phyloP scores from a whole-genome alignment of 2,113 vertebrate species.

The Bubalus kerabau region DNA sequence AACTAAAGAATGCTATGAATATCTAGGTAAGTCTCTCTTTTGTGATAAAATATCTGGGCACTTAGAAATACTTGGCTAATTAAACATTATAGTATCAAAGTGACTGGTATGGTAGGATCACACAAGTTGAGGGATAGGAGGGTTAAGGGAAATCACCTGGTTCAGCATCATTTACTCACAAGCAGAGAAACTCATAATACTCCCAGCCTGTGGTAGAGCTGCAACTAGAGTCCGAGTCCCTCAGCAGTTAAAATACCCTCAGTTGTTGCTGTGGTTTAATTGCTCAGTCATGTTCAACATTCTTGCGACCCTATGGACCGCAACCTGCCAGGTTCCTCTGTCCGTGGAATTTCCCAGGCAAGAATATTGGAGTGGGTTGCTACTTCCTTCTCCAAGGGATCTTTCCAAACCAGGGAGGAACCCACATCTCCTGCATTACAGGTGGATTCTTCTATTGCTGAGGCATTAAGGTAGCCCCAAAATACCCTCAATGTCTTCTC shows the following conservation, averaged over 20 bases:
- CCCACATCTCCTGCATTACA: neutral
- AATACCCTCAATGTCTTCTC: neutral
- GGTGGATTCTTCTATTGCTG: neutral
- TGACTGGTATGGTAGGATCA: neutral
- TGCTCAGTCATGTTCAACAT: neutral
- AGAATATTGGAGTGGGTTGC: neutral
- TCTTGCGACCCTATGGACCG: neutral
- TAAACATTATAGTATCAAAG: neutral
- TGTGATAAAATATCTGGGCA: neutral
- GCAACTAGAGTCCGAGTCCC: neutral
- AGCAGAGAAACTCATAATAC: neutral
- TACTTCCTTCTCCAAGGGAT: neutral
- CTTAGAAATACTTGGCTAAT: neutral
- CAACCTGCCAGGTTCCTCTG: neutral
- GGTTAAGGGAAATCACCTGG: no score
- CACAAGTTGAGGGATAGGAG: rapidly evolving
- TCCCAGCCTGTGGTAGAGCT: neutral
- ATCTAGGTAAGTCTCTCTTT: neutral
- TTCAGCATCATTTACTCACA: neutral
- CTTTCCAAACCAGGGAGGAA: neutral
- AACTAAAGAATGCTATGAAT: neutral
- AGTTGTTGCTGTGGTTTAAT: neutral
- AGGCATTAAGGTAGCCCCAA: neutral
- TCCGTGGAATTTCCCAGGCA: neutral
- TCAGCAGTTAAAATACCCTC: neutral